Base-by-base conservation (phyloP, 1,140 invertebrate species). In the Drosophila kepulauana region DNA sequence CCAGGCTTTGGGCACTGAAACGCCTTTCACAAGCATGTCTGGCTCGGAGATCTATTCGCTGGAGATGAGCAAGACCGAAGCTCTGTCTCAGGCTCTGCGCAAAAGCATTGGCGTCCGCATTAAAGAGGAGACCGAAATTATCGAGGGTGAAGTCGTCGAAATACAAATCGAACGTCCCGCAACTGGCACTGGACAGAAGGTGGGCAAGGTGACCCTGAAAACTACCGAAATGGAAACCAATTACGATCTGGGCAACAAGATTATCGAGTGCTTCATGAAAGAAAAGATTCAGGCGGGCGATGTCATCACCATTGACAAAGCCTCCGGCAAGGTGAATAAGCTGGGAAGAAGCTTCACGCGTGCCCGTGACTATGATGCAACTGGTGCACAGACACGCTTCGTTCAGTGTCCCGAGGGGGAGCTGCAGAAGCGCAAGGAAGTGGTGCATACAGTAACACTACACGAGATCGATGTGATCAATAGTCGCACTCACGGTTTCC, bases 161-260 rank as follows among this genome's bases (percentile, higher is more conserved):
- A 96, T 99, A 41, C 97, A 99, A 93, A 97, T 99, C 52, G 99
- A 99, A 90, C 94, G 98, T 54, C 98, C 98, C 2, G 98, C 97
- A 0, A 96, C 97, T 4, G 97, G 97, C 1, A 96, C 97, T 1
- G 98, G 98, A 0, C 96, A 97, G 0, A 98, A 99, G 94, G 94
- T 97, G 51, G 96, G 98, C 1, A 98, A 99, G 91, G 93, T 99
- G 1, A 99, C 99, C 0, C 93, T 99, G 16, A 99, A 99, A 94
- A 99, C 99, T 1, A 99, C 98, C 1, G 99, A 99, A 93, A 99
- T 99, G 99, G 99, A 99, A 93, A 99, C 99, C 0, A 97, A 99
- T 69, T 99, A 99, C 93, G 99, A 99, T 93, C 94, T 99, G 84
- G 99, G 99, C 28, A 97, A 97, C 59, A 99, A 99, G 95, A 99